A percentile compares a stretch with the other conserved stretches of the same genome.
These are phyloP conservation scores for Dinomys branickii DNA, from an alignment of 2,113 vertebrate genomes.

Conservation along the genomic window DNA sequence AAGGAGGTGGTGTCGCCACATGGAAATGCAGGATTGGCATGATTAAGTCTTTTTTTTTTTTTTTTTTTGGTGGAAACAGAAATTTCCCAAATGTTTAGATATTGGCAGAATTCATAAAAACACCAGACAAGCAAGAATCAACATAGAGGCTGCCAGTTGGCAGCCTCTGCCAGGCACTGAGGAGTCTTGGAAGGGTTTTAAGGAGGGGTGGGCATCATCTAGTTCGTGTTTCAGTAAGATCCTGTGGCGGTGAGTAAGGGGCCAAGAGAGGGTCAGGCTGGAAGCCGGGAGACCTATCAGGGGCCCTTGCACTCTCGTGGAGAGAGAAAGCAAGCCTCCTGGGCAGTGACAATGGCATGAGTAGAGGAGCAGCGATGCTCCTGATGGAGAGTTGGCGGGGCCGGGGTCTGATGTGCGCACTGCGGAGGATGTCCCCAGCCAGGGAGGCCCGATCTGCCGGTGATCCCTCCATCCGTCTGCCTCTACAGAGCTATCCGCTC, in stretches of 20 bases:
- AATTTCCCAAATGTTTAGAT: constrained; percentile 25
- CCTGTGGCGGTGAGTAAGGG: fast-evolving
- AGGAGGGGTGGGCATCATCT: background rate
- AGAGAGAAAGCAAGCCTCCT: background rate
- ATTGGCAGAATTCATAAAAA: constrained; percentile 30
- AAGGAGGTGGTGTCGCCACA: background rate
- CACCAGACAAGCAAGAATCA: background rate
- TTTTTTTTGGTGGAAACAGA: background rate
- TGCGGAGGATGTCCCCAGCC: too few species aligned
- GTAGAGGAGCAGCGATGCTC: background rate
- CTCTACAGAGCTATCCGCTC: background rate
- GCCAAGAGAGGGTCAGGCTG: background rate
- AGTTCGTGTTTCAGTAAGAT: background rate
- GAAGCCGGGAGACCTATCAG: background rate
- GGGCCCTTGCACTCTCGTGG: background rate
- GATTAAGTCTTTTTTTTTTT: background rate
- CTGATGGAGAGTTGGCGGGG: background rate
- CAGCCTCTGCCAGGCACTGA: background rate
- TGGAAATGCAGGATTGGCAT: background rate
- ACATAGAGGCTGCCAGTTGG: background rate
- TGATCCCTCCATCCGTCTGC: background rate
- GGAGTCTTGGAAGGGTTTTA: background rate
- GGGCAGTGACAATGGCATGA: too few species aligned
- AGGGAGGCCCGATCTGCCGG: background rate
- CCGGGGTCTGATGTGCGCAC: background rate